Percentiles rank a stretch among this genome's conserved stretches.
phyloP scores from a whole-genome alignment of 2,888 invertebrate species.

The Sarcophaga variegata region DNA sequence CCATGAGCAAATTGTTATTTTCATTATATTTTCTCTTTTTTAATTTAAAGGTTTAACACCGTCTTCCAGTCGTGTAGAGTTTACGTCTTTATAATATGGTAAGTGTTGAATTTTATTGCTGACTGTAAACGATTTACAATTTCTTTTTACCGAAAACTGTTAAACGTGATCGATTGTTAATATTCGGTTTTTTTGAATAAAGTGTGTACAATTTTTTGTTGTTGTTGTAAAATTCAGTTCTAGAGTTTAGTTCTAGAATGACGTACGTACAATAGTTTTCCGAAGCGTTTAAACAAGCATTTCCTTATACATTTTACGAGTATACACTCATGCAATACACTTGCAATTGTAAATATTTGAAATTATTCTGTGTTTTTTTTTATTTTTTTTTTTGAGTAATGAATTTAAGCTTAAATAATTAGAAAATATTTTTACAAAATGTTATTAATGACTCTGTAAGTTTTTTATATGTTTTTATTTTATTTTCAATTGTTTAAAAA shows the following conservation, averaged over 20 bases:
- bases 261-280: constrained; percentile 31
- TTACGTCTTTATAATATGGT: no score
- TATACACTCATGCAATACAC: neutral
- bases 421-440: constrained; percentile 27
- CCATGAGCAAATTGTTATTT: no score
- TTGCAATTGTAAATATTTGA: constrained; percentile 8
- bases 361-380: neutral
- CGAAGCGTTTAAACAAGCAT: neutral
- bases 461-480: neutral
- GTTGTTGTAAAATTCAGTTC: no score
- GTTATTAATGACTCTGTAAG: constrained; percentile 28
- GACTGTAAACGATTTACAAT: no score
- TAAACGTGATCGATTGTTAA: no score
- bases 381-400: neutral
- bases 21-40: no score
- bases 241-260: neutral
- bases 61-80: no score
- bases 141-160: no score
- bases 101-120: no score
- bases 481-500: constrained; percentile 6
- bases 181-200: no score
- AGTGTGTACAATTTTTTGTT: no score
- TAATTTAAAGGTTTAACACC: no score
- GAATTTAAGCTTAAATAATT: constrained; percentile 1
- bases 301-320: constrained; percentile 3